Evolutionary conservation across 2,113 vertebrate species (phyloP).

Genomic region (Equus przewalskii): DNA sequence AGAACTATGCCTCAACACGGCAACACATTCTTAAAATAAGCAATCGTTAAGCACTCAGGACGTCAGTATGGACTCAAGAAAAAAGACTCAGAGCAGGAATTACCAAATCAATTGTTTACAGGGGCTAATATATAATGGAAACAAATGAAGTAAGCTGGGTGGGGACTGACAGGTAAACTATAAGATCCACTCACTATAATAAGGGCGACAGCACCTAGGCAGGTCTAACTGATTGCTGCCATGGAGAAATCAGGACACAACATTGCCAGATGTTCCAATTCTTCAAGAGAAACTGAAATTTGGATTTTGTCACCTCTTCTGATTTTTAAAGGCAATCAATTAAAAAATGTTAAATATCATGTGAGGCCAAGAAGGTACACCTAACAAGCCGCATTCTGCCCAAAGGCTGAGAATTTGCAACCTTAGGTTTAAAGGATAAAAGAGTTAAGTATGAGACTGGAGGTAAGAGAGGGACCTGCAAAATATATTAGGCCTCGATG

Average conservation of each 20-base stretch:
- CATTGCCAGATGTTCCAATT: constrained; percentile 20
- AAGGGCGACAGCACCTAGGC: not conserved
- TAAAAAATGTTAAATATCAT: not conserved
- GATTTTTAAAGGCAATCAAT: constrained; percentile 10
- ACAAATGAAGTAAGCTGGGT: not conserved
- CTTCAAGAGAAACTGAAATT: constrained; percentile 39
- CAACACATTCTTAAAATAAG: constrained; percentile 40
- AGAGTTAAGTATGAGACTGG: not conserved
- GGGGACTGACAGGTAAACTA: not conserved
- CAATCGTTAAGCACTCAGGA: not conserved
- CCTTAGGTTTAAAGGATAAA: not conserved
- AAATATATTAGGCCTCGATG: not conserved
- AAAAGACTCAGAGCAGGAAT: constrained; percentile 3
- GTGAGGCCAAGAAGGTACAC: not conserved
- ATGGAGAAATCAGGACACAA: constrained; percentile 29
- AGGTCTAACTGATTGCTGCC: constrained; percentile 25
- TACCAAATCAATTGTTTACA: constrained; percentile 1
- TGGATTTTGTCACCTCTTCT: constrained; percentile 6
- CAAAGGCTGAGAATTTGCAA: constrained; percentile 28
- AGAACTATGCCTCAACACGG: not conserved
- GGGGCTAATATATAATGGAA: not conserved
- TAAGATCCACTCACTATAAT: not conserved
- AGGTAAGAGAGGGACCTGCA: not conserved
- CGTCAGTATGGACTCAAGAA: not conserved
- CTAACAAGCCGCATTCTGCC: constrained; percentile 33